A percentile compares a stretch with the other conserved stretches of the same genome.
Evolutionary conservation across 2,888 invertebrate species (phyloP).

Genomic region (Dexiosoma caninum): DNA sequence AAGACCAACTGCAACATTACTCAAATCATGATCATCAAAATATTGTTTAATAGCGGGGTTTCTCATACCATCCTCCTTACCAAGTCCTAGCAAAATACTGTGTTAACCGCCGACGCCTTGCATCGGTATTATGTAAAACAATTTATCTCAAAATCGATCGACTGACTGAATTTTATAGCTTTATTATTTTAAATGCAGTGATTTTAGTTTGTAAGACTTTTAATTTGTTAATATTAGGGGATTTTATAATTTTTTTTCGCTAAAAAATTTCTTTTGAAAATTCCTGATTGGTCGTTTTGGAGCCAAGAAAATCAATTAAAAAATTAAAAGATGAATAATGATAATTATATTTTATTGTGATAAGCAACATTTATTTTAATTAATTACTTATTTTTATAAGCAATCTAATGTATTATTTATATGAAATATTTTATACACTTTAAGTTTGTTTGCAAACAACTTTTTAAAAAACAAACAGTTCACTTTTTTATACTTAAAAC

Average conservation of each 20-base stretch:
- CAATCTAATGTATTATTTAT: slow-evolving; percentile 50
- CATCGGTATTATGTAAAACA: not conserved
- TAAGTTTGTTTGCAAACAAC: not conserved
- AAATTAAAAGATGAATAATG: no score
- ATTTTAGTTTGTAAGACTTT: slow-evolving; percentile 45
- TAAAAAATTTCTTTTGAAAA: not conserved
- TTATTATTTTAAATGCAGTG: slow-evolving; percentile 47
- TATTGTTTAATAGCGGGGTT: slow-evolving; percentile 22
- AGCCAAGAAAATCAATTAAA: not conserved
- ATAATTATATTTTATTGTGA: slow-evolving; percentile 28
- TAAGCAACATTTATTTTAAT: slow-evolving; percentile 29
- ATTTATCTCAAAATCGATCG: slow-evolving; percentile 37
- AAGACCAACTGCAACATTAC: not conserved
- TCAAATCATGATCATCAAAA: slow-evolving; percentile 27
- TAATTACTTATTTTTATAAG: slow-evolving; percentile 12
- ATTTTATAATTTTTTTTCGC: not conserved
- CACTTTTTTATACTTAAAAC: no score
- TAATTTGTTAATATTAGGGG: not conserved
- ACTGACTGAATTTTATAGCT: slow-evolving; percentile 58
- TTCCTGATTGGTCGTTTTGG: slow-evolving; percentile 5
- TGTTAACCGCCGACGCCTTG: slow-evolving; percentile 1
- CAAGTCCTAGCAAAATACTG: slow-evolving; percentile 22
- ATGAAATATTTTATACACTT: slow-evolving; percentile 45
- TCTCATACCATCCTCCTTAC: not conserved
- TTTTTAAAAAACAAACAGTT: slow-evolving; percentile 23